These are phyloP conservation scores for Pecten maximus DNA, from an alignment of 2,888 invertebrate species.

Conservation along the genomic window DNA sequence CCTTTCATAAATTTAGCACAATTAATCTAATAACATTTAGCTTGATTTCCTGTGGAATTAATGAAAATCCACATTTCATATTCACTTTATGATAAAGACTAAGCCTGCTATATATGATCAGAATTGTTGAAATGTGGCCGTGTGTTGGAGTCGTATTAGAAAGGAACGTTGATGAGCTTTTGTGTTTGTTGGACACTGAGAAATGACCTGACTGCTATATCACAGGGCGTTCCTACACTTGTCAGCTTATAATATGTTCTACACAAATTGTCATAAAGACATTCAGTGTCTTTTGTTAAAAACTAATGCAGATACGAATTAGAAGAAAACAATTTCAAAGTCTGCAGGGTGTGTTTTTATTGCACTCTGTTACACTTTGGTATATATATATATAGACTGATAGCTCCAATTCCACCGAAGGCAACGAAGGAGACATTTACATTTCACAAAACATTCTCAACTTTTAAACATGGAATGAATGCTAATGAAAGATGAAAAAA, in stretches of 20 bases:
- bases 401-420: no score
- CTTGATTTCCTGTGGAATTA: background rate
- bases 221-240: background rate
- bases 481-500: no score
- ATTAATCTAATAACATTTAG: background rate
- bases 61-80: no score
- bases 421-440: no score
- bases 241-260: background rate
- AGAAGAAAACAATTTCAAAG: background rate
- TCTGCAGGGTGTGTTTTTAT: no score
- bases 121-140: background rate
- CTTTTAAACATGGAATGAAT: no score
- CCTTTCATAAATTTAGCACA: no score
- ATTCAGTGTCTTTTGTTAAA: background rate
- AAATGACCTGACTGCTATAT: slow-evolving; percentile 8
- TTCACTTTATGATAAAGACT: background rate
- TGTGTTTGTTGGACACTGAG: background rate
- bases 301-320: background rate
- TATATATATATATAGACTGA: no score
- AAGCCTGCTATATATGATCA: background rate
- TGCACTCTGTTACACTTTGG: no score
- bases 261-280: background rate
- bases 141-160: background rate
- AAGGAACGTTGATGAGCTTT: background rate
- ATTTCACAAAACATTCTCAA: no score